A percentile compares a stretch with the other conserved stretches of the same genome.
Evolutionary conservation across 1,140 invertebrate species (phyloP).

Genomic region (Adelges cooleyi): DNA sequence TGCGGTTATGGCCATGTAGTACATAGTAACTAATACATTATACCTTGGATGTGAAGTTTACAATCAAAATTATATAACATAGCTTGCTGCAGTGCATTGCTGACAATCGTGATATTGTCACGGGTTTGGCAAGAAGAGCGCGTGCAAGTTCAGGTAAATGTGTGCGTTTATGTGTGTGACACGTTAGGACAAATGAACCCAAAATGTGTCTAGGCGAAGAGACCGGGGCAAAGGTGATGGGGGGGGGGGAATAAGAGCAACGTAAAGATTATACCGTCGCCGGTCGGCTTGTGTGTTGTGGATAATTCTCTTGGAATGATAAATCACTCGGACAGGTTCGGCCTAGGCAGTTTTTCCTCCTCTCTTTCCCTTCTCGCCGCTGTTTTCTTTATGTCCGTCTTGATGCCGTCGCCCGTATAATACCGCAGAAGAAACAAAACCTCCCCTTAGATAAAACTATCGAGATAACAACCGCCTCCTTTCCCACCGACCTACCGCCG

Average conservation of each 20-base stretch:
- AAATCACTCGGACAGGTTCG: slow-evolving; percentile 22
- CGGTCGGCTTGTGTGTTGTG: not conserved
- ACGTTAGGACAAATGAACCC: slow-evolving; percentile 3
- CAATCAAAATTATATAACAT: too few species aligned
- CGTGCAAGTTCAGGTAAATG: not conserved
- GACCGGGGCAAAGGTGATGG: not conserved
- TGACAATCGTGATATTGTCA: too few species aligned
- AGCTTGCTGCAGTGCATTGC: too few species aligned
- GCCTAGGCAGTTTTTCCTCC: too few species aligned
- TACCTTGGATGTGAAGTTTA: too few species aligned
- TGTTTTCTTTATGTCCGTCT: too few species aligned
- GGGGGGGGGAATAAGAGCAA: not conserved
- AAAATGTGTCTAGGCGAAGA: not conserved
- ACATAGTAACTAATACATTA: too few species aligned
- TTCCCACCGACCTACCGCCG: too few species aligned
- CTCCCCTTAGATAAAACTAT: slow-evolving; percentile 18
- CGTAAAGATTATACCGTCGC: not conserved
- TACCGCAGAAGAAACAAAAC: slow-evolving; percentile 9
- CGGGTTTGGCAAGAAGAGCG: too few species aligned
- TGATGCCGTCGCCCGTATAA: not conserved
- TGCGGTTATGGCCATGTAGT: too few species aligned
- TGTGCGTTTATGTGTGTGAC: not conserved
- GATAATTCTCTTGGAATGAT: slow-evolving; percentile 22
- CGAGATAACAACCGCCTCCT: not conserved
- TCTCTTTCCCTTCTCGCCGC: too few species aligned